Percentiles rank a stretch among this genome's conserved stretches.
Conservation (phyloP, 2,113 vertebrate genomes). For the Pseudorasbora parva region DNA sequence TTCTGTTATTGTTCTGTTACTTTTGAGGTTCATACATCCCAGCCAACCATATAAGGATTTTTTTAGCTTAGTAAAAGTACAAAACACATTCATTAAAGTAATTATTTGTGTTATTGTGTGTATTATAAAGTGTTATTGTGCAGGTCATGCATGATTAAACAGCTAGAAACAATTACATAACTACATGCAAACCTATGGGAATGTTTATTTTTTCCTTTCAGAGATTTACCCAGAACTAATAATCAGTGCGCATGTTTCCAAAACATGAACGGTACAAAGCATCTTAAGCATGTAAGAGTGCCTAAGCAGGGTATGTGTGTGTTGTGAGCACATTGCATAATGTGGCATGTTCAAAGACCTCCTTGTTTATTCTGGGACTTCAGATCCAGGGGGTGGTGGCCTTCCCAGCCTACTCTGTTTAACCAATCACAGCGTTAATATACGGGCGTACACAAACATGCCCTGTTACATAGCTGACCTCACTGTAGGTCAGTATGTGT, state of each 20-base stretch:
- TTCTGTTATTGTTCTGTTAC: background rate
- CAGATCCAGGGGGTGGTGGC: conserved; percentile 64
- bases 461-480: conserved; percentile 48
- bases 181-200: conserved; percentile 9
- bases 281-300: conserved; percentile 7
- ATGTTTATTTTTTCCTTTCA: background rate
- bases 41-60: background rate
- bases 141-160: background rate
- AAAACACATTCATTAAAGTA: background rate
- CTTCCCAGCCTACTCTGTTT: conserved; percentile 68
- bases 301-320: background rate
- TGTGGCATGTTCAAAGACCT: conserved; percentile 66
- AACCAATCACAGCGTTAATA: conserved; percentile 66
- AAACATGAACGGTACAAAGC: conserved; percentile 8
- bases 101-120: background rate
- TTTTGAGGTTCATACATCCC: background rate
- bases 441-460: conserved; percentile 47
- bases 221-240: conserved; percentile 8
- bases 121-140: background rate
- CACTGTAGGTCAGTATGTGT: conserved; percentile 54
- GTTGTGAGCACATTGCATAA: conserved; percentile 61
- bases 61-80: background rate
- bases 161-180: conserved; percentile 24
- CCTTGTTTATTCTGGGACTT: conserved; percentile 66
- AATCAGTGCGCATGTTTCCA: conserved; percentile 1